These are phyloP conservation scores for Drosophila cardini DNA, from an alignment of 1,140 invertebrate genomes.

Conservation along the genomic window DNA sequence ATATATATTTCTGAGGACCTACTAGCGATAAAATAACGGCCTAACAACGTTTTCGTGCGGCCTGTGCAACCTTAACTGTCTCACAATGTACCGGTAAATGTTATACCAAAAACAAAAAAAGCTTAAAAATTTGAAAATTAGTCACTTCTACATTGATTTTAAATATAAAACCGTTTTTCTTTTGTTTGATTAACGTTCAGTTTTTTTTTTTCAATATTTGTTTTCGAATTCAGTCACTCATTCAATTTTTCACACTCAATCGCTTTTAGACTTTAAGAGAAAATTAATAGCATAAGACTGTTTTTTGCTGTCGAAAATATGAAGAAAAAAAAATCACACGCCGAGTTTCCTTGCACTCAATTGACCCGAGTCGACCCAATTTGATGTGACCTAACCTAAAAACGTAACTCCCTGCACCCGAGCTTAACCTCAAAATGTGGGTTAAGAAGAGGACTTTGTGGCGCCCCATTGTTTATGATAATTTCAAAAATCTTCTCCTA, in stretches of 20 bases:
- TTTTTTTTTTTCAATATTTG: conserved; percentile 4
- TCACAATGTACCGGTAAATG: conserved; percentile 82
- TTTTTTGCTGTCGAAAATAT: conserved; percentile 35
- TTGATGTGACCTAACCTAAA: background rate
- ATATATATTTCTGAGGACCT: conserved; percentile 37
- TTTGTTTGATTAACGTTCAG: background rate
- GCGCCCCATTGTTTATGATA: conserved; percentile 32
- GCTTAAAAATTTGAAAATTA: conserved; percentile 12
- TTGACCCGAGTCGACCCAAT: conserved; percentile 14
- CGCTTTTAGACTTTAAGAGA: background rate
- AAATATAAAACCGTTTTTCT: background rate
- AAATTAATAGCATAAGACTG: conserved; percentile 15
- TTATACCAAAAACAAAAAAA: conserved; percentile 12
- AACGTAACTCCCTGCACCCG: background rate
- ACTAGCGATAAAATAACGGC: conserved; percentile 67
- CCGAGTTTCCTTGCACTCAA: conserved; percentile 9
- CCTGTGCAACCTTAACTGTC: conserved; percentile 78
- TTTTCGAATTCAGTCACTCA: conserved; percentile 6
- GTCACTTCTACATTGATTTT: conserved; percentile 14
- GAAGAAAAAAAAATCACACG: conserved; percentile 1
- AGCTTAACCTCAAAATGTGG: conserved; percentile 4
- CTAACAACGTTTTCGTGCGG: conserved; percentile 80
- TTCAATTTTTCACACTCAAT: conserved; percentile 5
- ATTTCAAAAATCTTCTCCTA: conserved; percentile 7
- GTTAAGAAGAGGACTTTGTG: conserved; percentile 18